Evolutionary conservation across 1,140 invertebrate species (phyloP), one percentile per base, ranked within the genome.

Genomic region (Calephelis virginiensis): DNA sequence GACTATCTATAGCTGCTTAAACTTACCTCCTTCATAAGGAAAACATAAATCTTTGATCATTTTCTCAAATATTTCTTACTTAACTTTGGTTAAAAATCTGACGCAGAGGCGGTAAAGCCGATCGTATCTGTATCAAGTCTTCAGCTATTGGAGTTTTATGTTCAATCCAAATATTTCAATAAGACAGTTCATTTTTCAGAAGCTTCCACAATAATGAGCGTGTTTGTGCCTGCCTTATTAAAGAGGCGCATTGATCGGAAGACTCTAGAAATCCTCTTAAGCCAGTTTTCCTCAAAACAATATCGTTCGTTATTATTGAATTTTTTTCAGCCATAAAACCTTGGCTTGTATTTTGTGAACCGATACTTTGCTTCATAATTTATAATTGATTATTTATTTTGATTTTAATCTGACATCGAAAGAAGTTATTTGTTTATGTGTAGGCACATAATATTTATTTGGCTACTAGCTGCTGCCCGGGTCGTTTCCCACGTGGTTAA

Each of bases 171-270:
- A 64, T 53, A 64, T 64, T 64, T 64, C 63, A 64, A 53, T 64
- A 53, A 64, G 63, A 40, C 63, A 50, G 48, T 64, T 64, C 49
- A 64, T 64, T 64, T 64, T 64, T 64, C 63, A 64, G 50, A 64
- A 64, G 48, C 63, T 48, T 64, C 40, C 48, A 64, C 50, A 53
- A 64, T 50, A 64, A 64, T 50, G 63, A 50, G 37, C 63, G 63
- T 64, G 40, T 64, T 64, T 64, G 63, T 64, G 49, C 63, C 63
- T n/a, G 50, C 63, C 50, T 50, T 53, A 64, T 53, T 53, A 64
- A 64, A 8, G 6, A 17, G 11, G 63, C 48, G 38, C 63, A 50
- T 49, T 63, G 45, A 28, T 37, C 45, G 46, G 28, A 28, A 53
- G 50, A 64, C 48, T 64, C 62, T 14, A 13, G 13, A 48, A 64